phyloP scores from a whole-genome alignment of 2,113 vertebrate species.

The Cyprinodon variegatus region DNA sequence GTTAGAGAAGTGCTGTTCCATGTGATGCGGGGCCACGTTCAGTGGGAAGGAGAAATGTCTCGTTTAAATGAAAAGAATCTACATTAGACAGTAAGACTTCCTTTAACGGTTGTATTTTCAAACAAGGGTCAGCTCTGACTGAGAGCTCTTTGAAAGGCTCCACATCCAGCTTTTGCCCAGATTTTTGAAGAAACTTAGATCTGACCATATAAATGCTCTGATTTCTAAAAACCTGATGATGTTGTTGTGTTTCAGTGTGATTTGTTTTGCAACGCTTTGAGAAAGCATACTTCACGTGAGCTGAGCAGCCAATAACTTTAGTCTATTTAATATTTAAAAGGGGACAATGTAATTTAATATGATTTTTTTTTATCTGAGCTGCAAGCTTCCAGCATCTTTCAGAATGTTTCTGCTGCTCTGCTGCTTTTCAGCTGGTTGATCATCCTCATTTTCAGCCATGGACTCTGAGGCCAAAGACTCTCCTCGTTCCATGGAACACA shows the following conservation, averaged over 20 bases:
- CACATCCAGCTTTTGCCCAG: background rate
- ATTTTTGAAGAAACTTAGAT: no score
- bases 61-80: background rate
- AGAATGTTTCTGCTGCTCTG: background rate
- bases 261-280: no score
- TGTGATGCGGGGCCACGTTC: slow-evolving; percentile 7
- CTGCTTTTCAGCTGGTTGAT: background rate
- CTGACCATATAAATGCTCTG: no score
- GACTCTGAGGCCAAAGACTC: background rate
- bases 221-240: no score
- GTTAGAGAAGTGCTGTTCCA: slow-evolving; percentile 25
- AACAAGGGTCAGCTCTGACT: background rate
- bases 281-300: no score
- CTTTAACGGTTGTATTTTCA: background rate
- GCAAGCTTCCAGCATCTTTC: background rate
- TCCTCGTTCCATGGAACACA: background rate
- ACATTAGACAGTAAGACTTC: background rate
- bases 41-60: slow-evolving; percentile 15
- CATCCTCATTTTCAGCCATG: background rate
- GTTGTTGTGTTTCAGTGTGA: no score
- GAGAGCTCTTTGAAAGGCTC: background rate
- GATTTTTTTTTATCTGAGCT: background rate
- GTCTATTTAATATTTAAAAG: no score
- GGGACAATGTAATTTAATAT: no score
- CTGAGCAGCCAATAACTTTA: no score